phyloP scores from a whole-genome alignment of 92 coral and sea anemone genomes.

The Parazoanthus darwini region DNA sequence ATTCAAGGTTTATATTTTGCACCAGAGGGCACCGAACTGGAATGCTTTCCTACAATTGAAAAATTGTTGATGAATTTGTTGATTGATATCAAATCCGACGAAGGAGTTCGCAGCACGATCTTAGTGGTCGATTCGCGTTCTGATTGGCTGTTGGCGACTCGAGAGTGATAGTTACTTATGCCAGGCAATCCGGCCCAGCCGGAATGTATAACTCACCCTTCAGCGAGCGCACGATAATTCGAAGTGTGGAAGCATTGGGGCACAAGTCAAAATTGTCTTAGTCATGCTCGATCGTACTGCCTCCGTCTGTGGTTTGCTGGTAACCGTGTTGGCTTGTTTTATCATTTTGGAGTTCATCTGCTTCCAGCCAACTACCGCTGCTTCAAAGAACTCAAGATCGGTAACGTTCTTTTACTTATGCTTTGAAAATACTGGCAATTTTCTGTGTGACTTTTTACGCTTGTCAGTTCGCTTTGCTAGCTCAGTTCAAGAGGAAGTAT shows the following conservation, averaged over 20 bases:
- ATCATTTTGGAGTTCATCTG: slow-evolving; percentile 9
- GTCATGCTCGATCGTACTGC: slow-evolving; percentile 26
- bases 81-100: slow-evolving; percentile 34
- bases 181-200: slow-evolving; percentile 20
- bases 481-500: slow-evolving; percentile 11
- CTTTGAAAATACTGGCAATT: background rate
- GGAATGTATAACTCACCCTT: background rate
- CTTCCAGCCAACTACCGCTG: slow-evolving; percentile 32
- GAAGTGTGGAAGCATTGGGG: slow-evolving; percentile 5
- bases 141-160: slow-evolving; percentile 40
- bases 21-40: slow-evolving; percentile 11
- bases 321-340: slow-evolving; percentile 1
- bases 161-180: slow-evolving; percentile 24
- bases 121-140: slow-evolving; percentile 11
- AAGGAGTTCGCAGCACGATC: slow-evolving; percentile 38
- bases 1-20: slow-evolving; percentile 29
- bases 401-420: background rate
- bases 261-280: background rate
- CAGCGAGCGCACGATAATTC: background rate
- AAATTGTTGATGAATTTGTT: slow-evolving; percentile 31
- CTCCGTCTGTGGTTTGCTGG: slow-evolving; percentile 13
- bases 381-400: slow-evolving; percentile 22
- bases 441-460: slow-evolving; percentile 7
- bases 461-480: background rate
- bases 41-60: slow-evolving; percentile 24